phyloP scores from a whole-genome alignment of 2,888 invertebrate species.

The Drosophila borborema region DNA sequence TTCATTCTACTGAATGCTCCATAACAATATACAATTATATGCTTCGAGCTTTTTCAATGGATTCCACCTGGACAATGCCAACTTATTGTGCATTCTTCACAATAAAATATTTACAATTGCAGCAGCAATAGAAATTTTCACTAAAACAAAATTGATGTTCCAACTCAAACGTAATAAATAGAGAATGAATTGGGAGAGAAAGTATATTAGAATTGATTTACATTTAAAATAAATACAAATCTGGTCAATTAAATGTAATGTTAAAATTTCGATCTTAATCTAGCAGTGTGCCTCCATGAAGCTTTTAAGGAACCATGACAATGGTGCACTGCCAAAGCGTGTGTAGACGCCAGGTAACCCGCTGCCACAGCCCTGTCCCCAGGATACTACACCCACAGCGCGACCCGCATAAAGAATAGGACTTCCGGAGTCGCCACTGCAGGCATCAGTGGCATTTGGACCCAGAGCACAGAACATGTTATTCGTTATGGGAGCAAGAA shows the following conservation, averaged over 20 bases:
- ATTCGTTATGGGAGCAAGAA: conserved; percentile 28
- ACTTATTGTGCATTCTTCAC: conserved; percentile 11
- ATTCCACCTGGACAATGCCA: conserved; percentile 7
- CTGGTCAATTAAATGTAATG: neutral
- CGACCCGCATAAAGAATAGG: conserved; percentile 63
- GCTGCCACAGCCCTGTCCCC: conserved; percentile 75
- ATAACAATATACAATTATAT: conserved; percentile 33
- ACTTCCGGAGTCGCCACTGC: conserved; percentile 80
- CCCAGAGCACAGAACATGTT: conserved; percentile 75
- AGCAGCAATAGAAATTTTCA: neutral
- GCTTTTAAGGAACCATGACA: conserved; percentile 39
- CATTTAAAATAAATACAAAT: neutral
- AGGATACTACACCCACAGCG: conserved; percentile 89
- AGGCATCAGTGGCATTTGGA: conserved; percentile 60
- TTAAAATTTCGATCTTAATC: neutral
- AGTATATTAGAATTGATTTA: neutral
- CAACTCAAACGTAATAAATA: neutral
- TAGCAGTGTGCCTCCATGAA: conserved; percentile 26
- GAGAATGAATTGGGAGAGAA: neutral
- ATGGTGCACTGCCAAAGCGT: conserved; percentile 85
- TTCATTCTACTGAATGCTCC: conserved; percentile 20
- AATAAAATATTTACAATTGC: conserved; percentile 10
- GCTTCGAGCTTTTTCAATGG: conserved; percentile 20
- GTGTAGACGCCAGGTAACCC: conserved; percentile 92
- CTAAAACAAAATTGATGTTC: neutral